Percentiles rank a stretch among this genome's conserved stretches.
These are phyloP conservation scores for Prionailurus viverrinus DNA, from an alignment of 2,113 vertebrate genomes.

Conservation along the genomic window DNA sequence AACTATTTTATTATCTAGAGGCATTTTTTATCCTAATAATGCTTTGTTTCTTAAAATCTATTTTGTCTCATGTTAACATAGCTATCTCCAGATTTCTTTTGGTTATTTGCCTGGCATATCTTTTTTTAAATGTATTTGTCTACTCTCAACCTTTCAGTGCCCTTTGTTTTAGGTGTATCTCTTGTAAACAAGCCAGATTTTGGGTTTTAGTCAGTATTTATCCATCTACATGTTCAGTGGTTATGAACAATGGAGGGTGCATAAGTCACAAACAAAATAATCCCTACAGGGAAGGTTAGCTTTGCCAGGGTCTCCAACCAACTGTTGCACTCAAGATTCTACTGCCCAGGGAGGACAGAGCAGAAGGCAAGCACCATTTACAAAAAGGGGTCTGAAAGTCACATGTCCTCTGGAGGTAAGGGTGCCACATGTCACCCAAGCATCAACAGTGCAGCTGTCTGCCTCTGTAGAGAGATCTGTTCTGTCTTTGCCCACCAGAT, in stretches of 20 bases:
- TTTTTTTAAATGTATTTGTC: background rate
- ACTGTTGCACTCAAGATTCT: background rate
- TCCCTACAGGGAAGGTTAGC: background rate
- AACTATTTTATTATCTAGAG: background rate
- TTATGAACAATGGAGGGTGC: background rate
- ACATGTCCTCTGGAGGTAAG: background rate
- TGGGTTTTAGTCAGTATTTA: background rate
- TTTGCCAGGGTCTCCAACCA: background rate
- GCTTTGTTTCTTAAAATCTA: background rate
- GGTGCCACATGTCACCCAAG: accelerated
- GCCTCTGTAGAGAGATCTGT: background rate
- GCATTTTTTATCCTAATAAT: conserved; percentile 1
- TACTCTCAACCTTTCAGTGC: background rate
- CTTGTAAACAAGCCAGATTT: background rate
- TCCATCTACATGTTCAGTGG: background rate
- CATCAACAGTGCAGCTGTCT: accelerated
- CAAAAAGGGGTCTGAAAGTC: background rate
- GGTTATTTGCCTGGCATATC: background rate
- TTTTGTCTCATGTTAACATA: conserved; percentile 27
- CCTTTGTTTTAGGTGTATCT: background rate
- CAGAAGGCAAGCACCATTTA: background rate
- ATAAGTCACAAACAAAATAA: background rate
- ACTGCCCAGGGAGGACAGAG: background rate
- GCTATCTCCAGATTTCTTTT: background rate
- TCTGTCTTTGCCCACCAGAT: background rate